These are phyloP conservation scores for Eriosoma lanigerum DNA, from an alignment of 1,140 invertebrate species.

Conservation along the genomic window DNA sequence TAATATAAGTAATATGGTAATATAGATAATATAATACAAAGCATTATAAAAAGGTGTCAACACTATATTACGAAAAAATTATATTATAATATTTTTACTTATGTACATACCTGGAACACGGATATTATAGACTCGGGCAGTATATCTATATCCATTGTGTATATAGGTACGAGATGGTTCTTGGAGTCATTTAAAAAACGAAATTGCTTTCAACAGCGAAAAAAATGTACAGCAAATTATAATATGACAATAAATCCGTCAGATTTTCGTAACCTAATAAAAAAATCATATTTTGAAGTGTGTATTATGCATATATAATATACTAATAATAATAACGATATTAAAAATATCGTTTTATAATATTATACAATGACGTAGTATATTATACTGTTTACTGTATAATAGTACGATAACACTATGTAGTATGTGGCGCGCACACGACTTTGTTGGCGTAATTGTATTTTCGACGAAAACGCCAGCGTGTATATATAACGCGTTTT, in stretches of 20 bases:
- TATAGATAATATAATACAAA: too few species aligned
- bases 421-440: neutral
- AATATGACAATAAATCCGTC: constrained; percentile 6
- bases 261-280: neutral
- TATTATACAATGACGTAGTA: neutral
- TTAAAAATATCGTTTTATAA: constrained; percentile 1
- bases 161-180: neutral
- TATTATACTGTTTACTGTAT: too few species aligned
- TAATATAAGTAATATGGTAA: too few species aligned
- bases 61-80: too few species aligned
- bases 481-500: neutral
- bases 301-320: neutral
- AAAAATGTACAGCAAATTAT: neutral
- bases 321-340: too few species aligned
- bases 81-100: too few species aligned
- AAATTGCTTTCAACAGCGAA: neutral
- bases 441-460: neutral
- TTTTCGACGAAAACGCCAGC: neutral
- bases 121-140: too few species aligned
- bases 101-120: too few species aligned
- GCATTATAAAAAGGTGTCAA: too few species aligned
- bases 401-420: too few species aligned
- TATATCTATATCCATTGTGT: neutral
- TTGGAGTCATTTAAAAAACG: neutral
- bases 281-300: neutral